Evolutionary conservation across 2,797 vertebrate genomes (phyloP).

Genomic region (Brotula barbata): DNA sequence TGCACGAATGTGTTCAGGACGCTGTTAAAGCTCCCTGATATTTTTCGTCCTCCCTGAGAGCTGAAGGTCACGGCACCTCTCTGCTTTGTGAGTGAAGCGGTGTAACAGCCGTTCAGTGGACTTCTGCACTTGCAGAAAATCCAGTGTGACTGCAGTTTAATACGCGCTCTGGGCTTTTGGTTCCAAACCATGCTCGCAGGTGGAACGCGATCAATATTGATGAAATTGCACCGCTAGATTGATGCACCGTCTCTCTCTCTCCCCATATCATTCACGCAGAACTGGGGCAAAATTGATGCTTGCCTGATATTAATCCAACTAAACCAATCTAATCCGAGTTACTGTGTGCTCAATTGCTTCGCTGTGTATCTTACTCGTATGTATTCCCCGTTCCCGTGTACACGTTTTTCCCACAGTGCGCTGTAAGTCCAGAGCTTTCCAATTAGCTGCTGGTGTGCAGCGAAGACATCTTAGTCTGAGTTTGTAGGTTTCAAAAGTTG

Average conservation of each 20-base stretch:
- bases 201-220: slow-evolving; percentile 49
- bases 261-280: background rate
- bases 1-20: slow-evolving; percentile 6
- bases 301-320: slow-evolving; percentile 42
- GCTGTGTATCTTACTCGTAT: slow-evolving; percentile 17
- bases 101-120: slow-evolving; percentile 2
- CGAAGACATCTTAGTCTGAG: slow-evolving; percentile 16
- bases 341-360: slow-evolving; percentile 30
- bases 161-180: slow-evolving; percentile 14
- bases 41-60: slow-evolving; percentile 22
- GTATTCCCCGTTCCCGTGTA: slow-evolving; percentile 27
- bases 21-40: slow-evolving; percentile 23
- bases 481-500: too few relatives aligned
- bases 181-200: slow-evolving; percentile 22
- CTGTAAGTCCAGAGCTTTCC: slow-evolving; percentile 47
- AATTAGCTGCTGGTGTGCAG: slow-evolving; percentile 36
- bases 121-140: slow-evolving; percentile 36
- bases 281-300: slow-evolving; percentile 16
- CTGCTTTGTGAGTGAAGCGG: slow-evolving; percentile 10
- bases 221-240: slow-evolving; percentile 27
- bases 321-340: slow-evolving; percentile 26
- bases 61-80: slow-evolving; percentile 26
- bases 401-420: slow-evolving; percentile 35
- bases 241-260: background rate
- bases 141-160: slow-evolving; percentile 27